phyloP scores from a whole-genome alignment of 2,797 vertebrate genomes.

The Pyrocephalus nanus region DNA sequence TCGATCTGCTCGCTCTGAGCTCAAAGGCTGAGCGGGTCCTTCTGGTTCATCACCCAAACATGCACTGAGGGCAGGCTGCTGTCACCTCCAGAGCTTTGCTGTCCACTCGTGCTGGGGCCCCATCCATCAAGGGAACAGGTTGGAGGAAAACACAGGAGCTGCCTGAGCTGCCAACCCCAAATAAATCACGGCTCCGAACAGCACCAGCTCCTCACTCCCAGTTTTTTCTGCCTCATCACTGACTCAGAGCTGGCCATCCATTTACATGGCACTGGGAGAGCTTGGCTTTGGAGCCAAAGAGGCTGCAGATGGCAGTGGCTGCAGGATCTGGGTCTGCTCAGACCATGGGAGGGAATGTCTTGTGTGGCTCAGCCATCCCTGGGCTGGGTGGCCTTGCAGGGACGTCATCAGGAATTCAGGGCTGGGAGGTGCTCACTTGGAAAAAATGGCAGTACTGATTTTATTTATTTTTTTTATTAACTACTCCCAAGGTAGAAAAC shows the following conservation, averaged over 20 bases:
- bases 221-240: not conserved
- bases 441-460: not conserved
- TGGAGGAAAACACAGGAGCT: not conserved
- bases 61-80: constrained; percentile 7
- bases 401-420: not conserved
- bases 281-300: not conserved
- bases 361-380: rapidly evolving
- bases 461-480: not conserved
- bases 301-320: not conserved
- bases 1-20: not conserved
- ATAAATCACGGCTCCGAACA: constrained; percentile 6
- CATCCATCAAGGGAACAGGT: constrained; percentile 40
- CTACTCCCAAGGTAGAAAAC: not conserved
- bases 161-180: constrained; percentile 11
- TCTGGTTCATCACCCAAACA: constrained; percentile 52
- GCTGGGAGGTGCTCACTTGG: not conserved
- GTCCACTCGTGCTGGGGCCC: not conserved
- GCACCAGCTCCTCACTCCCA: rapidly evolving
- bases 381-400: not conserved
- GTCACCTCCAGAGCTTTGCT: constrained; percentile 32
- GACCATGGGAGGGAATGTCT: not conserved
- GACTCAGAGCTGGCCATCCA: not conserved
- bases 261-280: not conserved
- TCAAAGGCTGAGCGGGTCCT: not conserved
- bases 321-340: not conserved